Base-by-base conservation (phyloP, 53 echinoderm and acorn worm species). In the Temnopleurus reevesii region DNA sequence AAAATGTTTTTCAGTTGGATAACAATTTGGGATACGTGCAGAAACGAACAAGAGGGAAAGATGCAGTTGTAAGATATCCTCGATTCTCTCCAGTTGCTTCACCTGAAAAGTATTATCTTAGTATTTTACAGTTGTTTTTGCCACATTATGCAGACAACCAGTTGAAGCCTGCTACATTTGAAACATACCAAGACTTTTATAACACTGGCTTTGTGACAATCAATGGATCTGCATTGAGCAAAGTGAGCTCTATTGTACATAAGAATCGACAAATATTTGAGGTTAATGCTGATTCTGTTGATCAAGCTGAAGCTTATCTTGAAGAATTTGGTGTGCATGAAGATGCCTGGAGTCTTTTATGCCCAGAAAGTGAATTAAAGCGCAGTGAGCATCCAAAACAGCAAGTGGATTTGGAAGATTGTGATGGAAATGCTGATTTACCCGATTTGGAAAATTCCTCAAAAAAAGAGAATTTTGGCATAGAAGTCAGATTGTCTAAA, bases 321-420 rank as follows among this genome's bases (percentile, higher is more conserved):
- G 38, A 86, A 31, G 15, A 81, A 25, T 87, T 81, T 84, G 93
- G 91, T 49, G 63, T 63, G 43, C 91, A 25, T 0, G 89, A 93
- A 82, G 93, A 93, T 93, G 93, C 93, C 55, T 91, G 93, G 91
- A 63, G 88, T 28, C 54, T 89, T 65, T 81, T 91, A 34, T 58
- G 76, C 43, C 91, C 91, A 7, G 84, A 89, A 36, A 83, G 66
- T 56, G 91, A 93, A 84, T 2, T 55, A 46, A 55, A 93, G 60
- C 43, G 91, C 56, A 36, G 54, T 45, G 91, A 91, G 8, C 41
- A 83, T 44, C 76, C 76, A 43, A 87, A 41, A 53, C 26, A 54
- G 47, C 63, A 59, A 81, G 64, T 81, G 47, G 88, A 93, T 81
- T 15, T 88, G 19, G 46, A 93, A 77, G 77, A 55, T 31, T 24